Conservation (phyloP, 2,888 invertebrate species). For the Cryptocephalus moraei region DNA sequence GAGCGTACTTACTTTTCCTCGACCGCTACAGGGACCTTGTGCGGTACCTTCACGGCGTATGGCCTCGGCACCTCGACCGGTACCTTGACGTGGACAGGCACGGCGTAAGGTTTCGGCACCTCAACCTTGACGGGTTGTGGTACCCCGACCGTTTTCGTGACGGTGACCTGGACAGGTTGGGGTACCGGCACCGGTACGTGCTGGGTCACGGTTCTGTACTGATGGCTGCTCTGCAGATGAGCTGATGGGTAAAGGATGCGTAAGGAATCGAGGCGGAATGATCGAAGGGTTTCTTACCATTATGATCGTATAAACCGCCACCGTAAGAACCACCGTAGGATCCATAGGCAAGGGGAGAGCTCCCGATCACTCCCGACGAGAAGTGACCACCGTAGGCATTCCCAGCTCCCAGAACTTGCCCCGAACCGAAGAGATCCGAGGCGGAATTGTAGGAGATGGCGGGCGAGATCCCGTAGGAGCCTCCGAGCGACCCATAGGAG, state of each 20-base stretch:
- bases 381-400: too few relatives aligned
- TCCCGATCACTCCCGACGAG: too few relatives aligned
- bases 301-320: not conserved
- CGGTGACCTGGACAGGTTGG: not conserved
- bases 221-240: not conserved
- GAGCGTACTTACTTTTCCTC: not conserved
- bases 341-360: not conserved
- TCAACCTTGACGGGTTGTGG: constrained; percentile 20
- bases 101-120: constrained; percentile 17
- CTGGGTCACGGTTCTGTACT: not conserved
- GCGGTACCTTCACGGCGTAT: constrained; percentile 20
- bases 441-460: not conserved
- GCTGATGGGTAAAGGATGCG: not conserved
- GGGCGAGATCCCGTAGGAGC: not conserved
- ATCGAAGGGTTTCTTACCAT: too few relatives aligned
- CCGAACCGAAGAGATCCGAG: not conserved
- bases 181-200: not conserved
- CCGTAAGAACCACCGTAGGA: not conserved
- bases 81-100: constrained; percentile 20
- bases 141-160: constrained; percentile 4
- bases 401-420: not conserved
- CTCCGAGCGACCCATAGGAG: too few relatives aligned
- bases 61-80: constrained; percentile 25
- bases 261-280: too few relatives aligned
- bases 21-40: constrained; percentile 21